Base-by-base conservation (phyloP, 1,140 invertebrate species). In the Cydia fagiglandana region DNA sequence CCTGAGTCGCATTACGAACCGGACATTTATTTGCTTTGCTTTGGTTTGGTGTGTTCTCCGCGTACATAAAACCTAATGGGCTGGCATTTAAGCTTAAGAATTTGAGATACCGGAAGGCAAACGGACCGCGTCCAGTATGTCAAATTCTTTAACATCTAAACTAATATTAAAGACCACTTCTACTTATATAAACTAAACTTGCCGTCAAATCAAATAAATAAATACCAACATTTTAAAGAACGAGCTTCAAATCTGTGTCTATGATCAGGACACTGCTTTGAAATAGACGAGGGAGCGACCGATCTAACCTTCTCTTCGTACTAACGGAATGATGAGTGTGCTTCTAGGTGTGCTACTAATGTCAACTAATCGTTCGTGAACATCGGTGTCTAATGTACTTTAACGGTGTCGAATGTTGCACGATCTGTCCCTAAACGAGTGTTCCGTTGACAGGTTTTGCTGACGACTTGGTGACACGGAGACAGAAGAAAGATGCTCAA, bases 401-500 rank as follows among this genome's bases (percentile, higher is more conserved):
- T 84, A 86, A 85, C 77, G 74, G 2, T 74, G n/a, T 47, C 75
- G 24, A 24, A 68, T 75, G 66, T 78, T 74, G 20, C 75, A 56
- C 53, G 53, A 61, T 64, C 1, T 76, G 30, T 73, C 66, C 45
- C 74, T 74, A 76, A 64, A 45, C 64, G 64, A 45, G 13, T 66
- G 20, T 74, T 86, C 81, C 75, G 64, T 86, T 66, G 13, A 83
- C 88, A 93, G 91, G 91, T 85, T 93, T 91, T 88, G 91, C 91
- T 80, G 93, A 94, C 83, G 94, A 93, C 77, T 90, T 94, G 78
- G 94, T 95, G 77, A 93, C 94, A 34, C 93, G 94, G 86, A 91
- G 94, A 89, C 94, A 94, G 84, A 95, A 95, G 87, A 95, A 94
- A 84, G 91, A 94, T 84, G 89, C 91, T 77, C 90, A 93, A 84